Evolutionary conservation across 2,888 invertebrate genomes (phyloP).

Genomic region (Altica lythri): DNA sequence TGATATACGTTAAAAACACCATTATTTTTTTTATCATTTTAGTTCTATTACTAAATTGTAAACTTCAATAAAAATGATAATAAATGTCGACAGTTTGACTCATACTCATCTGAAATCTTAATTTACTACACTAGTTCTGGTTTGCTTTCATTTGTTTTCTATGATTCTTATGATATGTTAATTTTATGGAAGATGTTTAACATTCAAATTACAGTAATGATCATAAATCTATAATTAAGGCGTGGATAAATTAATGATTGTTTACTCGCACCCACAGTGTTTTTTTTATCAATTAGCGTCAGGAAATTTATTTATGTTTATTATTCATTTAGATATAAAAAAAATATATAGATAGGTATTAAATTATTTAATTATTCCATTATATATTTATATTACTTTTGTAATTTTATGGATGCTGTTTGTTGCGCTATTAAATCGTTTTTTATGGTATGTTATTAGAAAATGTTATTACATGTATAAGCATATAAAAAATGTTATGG

Average conservation of each 20-base stretch:
- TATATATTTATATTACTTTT: neutral
- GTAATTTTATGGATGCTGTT: constrained; percentile 2
- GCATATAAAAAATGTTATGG: constrained; percentile 4
- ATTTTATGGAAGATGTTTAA: constrained; percentile 4
- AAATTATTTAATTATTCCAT: constrained; percentile 13
- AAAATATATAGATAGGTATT: neutral
- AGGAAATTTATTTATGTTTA: constrained; percentile 3
- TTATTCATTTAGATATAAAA: constrained; percentile 2
- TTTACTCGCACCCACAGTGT: constrained; percentile 7
- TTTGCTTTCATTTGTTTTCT: too few relatives aligned
- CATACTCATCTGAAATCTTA: too few relatives aligned
- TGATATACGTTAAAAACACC: too few relatives aligned
- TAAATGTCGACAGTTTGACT: too few relatives aligned
- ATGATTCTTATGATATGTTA: too few relatives aligned
- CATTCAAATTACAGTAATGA: neutral
- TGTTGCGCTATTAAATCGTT: constrained; percentile 4
- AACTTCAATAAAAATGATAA: too few relatives aligned
- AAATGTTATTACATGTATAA: constrained; percentile 1
- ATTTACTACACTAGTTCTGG: too few relatives aligned
- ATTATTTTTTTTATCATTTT: too few relatives aligned
- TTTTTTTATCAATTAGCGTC: constrained; percentile 9
- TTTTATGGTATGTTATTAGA: constrained; percentile 11
- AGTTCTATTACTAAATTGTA: too few relatives aligned
- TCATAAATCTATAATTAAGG: constrained; percentile 8
- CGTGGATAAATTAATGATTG: constrained; percentile 9